Evolutionary conservation across 2,888 invertebrate species (phyloP), one percentile per base, ranked within the genome.

Genomic region (Lordiphosa fenestrarum): DNA sequence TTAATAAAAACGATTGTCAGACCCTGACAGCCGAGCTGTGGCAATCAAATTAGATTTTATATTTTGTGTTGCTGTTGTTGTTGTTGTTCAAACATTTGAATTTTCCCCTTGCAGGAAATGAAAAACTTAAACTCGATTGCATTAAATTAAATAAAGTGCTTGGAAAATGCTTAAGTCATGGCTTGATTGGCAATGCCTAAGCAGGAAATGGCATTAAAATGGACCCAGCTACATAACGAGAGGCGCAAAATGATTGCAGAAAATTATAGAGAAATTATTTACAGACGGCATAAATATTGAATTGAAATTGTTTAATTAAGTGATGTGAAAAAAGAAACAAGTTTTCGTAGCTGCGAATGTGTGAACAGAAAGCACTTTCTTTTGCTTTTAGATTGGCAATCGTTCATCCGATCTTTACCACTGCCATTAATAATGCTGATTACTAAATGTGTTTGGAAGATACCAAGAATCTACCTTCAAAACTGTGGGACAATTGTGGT

Each of bases 141-240:
- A 55, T 53, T 53, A 46, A 64, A 58, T 61, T 54, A 62, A 62
- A 54, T 52, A 53, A 68, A 52, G 48, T 62, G 72, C 55, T 44
- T 46, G 37, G 49, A 47, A 54, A 74, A 75, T 69, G 52, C 62
- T 53, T 59, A 56, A 77, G 77, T 81, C 74, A 76, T 77, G 42
- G 57, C 56, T 58, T 81, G 75, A 81, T 76, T 76, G 81, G 71
- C 74, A 50, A 58, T 54, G 64, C 59, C 59, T 54, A 44, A 60
- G 58, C 77, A 81, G 81, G 81, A 75, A 75, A 73, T 53, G 60
- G 58, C 50, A 73, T 76, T 67, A 30, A 30, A 30, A 30, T 30
- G 55, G 49, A 33, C 15, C 37, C 50, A 61, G 51, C 46, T 53
- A 36, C 54, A 39, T 42, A 54, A 10, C 6, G 7, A 6, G 23